phyloP scores from a whole-genome alignment of 1,140 invertebrate genomes.

The Magallana angulata region DNA sequence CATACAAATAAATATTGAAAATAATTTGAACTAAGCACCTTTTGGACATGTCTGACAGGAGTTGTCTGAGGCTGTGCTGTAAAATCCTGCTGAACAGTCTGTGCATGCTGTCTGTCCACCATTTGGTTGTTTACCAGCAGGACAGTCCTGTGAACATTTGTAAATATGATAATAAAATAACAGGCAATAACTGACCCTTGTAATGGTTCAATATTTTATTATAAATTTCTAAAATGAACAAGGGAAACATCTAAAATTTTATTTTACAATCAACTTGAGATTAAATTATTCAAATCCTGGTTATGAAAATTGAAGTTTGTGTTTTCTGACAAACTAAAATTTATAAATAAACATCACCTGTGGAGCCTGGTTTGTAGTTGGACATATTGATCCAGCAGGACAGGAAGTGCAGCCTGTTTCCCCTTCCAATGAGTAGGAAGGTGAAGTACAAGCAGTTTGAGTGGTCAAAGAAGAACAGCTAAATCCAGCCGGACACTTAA shows the following conservation, averaged over 20 bases:
- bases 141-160: slow-evolving; percentile 59
- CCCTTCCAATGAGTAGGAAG: slow-evolving; percentile 55
- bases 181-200: too few relatives aligned
- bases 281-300: too few relatives aligned
- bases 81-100: slow-evolving; percentile 66
- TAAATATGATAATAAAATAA: too few relatives aligned
- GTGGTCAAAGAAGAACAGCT: slow-evolving; percentile 58
- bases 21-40: slow-evolving; percentile 55
- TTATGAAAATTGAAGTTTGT: too few relatives aligned
- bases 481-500: slow-evolving; percentile 65
- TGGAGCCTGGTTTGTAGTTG: slow-evolving; percentile 60
- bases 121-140: slow-evolving; percentile 66
- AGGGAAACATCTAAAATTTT: too few relatives aligned
- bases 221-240: too few relatives aligned
- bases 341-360: slow-evolving; percentile 50
- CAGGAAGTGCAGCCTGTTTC: slow-evolving; percentile 58
- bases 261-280: too few relatives aligned
- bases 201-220: too few relatives aligned
- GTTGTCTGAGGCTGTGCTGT: slow-evolving; percentile 62
- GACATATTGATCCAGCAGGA: slow-evolving; percentile 62
- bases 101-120: slow-evolving; percentile 63
- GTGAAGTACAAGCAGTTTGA: slow-evolving; percentile 51
- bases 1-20: not conserved
- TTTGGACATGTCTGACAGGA: slow-evolving; percentile 70
- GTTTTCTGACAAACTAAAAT: not conserved